phyloP scores from a whole-genome alignment of 2,888 invertebrate genomes.

The Apomyelois bistriatella region DNA sequence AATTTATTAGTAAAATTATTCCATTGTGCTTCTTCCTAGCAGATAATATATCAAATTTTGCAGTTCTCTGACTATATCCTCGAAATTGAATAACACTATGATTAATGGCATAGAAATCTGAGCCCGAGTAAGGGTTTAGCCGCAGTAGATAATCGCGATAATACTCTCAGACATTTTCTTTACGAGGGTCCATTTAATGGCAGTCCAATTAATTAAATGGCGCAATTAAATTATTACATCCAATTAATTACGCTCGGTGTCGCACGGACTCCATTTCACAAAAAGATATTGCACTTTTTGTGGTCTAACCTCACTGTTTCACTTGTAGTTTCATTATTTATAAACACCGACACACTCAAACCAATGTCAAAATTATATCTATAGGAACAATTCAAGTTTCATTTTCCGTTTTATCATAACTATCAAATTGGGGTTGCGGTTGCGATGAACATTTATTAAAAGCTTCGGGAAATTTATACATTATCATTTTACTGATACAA shows the following conservation, averaged over 20 bases:
- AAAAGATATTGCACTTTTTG: not conserved
- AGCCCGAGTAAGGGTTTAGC: constrained; percentile 23
- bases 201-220: constrained; percentile 34
- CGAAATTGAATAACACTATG: constrained; percentile 13
- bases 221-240: constrained; percentile 35
- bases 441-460: not conserved
- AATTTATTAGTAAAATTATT: constrained; percentile 14
- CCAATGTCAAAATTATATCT: no score
- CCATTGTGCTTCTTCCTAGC: not conserved
- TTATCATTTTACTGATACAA: not conserved
- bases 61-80: constrained; percentile 1
- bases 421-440: not conserved
- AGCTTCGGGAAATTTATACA: not conserved
- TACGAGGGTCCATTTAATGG: constrained; percentile 33
- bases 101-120: constrained; percentile 31
- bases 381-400: no score
- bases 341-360: no score
- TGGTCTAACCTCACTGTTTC: no score
- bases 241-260: constrained; percentile 25
- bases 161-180: constrained; percentile 35
- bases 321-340: no score
- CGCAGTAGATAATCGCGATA: constrained; percentile 36
- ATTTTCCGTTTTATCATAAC: not conserved
- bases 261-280: not conserved
- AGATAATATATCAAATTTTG: not conserved